phyloP scores from a whole-genome alignment of 2,113 vertebrate species.

The Corythoichthys haematopterus region DNA sequence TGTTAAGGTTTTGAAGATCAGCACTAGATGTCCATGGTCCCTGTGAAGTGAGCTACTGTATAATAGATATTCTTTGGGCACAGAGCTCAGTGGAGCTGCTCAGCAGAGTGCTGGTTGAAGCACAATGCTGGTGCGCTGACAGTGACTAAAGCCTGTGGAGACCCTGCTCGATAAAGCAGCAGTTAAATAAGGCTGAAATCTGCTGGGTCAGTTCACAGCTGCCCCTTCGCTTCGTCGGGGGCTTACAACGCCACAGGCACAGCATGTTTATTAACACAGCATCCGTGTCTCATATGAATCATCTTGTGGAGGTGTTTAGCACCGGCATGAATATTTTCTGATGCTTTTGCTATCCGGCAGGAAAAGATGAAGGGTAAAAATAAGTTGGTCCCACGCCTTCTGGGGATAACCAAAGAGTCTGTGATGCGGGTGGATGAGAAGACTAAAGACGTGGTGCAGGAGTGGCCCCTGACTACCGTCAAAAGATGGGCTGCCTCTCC shows the following conservation, averaged over 20 bases:
- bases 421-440: conserved; percentile 98
- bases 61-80: conserved; percentile 58
- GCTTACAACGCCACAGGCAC: conserved; percentile 15
- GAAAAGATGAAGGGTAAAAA: conserved; percentile 99
- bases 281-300: conserved; percentile 39
- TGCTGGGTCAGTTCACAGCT: conserved; percentile 49
- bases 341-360: conserved; percentile 66
- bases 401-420: conserved; percentile 97
- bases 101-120: conserved; percentile 41
- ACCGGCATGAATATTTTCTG: conserved; percentile 24
- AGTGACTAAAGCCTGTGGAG: conserved; percentile 53
- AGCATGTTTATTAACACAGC: conserved; percentile 24
- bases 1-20: background rate
- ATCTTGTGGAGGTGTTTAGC: conserved; percentile 49
- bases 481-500: conserved; percentile 99
- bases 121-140: conserved; percentile 44
- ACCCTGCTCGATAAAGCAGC: conserved; percentile 62
- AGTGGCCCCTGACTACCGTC: conserved; percentile 96
- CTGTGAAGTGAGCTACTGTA: conserved; percentile 49
- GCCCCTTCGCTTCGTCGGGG: conserved; percentile 27
- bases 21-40: background rate
- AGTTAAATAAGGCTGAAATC: conserved; percentile 58
- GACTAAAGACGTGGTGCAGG: conserved; percentile 96
- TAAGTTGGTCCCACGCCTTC: conserved; percentile 89
- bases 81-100: conserved; percentile 34